Evolutionary conservation across 2,113 vertebrate genomes (phyloP).

Genomic region (human (Homo sapiens)): DNA sequence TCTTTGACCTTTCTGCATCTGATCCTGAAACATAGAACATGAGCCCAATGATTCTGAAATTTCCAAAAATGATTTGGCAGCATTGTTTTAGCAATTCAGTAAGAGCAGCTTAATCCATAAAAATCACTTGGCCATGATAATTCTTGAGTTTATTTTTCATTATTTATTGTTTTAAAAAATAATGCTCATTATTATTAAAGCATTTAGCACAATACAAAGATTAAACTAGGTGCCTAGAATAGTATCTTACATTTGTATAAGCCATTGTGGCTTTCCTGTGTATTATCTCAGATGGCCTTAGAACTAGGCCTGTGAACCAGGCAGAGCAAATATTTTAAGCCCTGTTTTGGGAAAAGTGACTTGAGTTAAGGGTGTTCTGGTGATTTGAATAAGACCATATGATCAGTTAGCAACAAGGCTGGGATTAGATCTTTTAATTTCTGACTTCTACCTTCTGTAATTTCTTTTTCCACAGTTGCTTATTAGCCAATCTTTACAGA

Average conservation of each 20-base stretch:
- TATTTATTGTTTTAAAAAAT: conserved; percentile 1
- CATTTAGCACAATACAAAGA: background rate
- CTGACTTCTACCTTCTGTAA: background rate
- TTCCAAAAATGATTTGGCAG: background rate
- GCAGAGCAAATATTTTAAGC: background rate
- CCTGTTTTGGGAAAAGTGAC: background rate
- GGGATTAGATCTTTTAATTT: background rate
- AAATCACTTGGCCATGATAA: background rate
- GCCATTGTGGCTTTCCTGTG: background rate
- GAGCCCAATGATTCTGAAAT: background rate
- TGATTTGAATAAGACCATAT: background rate
- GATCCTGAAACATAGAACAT: background rate
- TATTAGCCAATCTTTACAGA: background rate
- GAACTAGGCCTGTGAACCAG: background rate
- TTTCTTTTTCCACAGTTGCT: background rate
- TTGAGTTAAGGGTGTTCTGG: background rate
- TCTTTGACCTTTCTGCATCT: background rate
- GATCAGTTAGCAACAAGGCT: background rate
- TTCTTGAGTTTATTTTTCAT: conserved; percentile 20
- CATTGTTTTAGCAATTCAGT: background rate
- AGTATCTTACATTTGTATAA: background rate
- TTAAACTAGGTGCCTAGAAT: background rate
- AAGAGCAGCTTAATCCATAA: background rate
- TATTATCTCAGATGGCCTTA: background rate
- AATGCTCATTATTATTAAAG: background rate